A percentile compares a stretch with the other conserved stretches of the same genome.
These are phyloP conservation scores for Pipa parva DNA, from an alignment of 2,113 vertebrate species.

Conservation along the genomic window DNA sequence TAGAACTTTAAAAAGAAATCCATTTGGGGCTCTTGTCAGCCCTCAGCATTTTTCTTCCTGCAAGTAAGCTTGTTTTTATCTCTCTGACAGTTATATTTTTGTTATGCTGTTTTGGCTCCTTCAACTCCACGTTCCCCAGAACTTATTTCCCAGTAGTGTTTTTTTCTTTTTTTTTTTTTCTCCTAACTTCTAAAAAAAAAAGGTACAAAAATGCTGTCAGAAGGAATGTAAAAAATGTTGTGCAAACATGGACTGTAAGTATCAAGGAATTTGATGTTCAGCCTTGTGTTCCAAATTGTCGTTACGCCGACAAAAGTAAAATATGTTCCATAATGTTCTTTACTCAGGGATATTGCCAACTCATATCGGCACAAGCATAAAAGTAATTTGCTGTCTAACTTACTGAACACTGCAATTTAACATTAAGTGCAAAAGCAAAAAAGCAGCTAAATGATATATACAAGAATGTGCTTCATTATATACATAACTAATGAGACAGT, in stretches of 20 bases:
- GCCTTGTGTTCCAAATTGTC: background rate
- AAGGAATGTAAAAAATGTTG: background rate
- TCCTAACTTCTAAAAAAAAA: too few species aligned
- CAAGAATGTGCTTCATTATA: too few species aligned
- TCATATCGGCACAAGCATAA: too few species aligned
- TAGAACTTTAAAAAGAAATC: background rate
- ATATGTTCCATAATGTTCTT: too few species aligned
- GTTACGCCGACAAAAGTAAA: too few species aligned
- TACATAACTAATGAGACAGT: too few species aligned
- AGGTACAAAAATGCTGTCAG: background rate
- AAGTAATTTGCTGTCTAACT: too few species aligned
- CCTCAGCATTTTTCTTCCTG: background rate
- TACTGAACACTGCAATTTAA: too few species aligned
- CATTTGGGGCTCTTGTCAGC: background rate
- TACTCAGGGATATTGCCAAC: too few species aligned
- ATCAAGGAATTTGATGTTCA: background rate
- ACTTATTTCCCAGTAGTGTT: background rate
- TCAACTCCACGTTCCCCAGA: background rate
- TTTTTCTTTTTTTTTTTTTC: background rate
- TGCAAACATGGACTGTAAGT: too few species aligned
- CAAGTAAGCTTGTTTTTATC: background rate
- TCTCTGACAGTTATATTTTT: background rate
- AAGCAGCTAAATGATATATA: too few species aligned
- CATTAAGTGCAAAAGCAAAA: too few species aligned
- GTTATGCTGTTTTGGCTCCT: background rate